Conservation (phyloP, 2,797 vertebrate genomes). For the Sparus aurata region DNA sequence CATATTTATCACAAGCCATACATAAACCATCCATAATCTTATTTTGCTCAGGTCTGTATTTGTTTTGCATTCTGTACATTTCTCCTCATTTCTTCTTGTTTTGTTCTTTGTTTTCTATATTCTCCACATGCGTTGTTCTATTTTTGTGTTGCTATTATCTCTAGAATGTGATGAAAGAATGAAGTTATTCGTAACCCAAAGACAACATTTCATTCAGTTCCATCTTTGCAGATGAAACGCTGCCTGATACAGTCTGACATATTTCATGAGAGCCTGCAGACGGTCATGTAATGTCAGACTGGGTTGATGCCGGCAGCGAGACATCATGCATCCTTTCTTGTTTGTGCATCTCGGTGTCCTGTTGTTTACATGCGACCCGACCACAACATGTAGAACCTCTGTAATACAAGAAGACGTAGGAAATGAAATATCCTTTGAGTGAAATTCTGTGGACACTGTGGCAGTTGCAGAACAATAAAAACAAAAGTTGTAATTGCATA, state of each 20-base stretch:
- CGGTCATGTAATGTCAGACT: constrained; percentile 17
- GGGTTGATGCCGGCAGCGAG: neutral
- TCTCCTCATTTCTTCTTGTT: neutral
- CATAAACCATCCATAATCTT: constrained; percentile 1
- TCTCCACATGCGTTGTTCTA: neutral
- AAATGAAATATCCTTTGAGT: constrained; percentile 7
- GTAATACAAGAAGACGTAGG: neutral
- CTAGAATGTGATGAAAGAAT: constrained; percentile 14
- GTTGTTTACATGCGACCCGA: constrained; percentile 11
- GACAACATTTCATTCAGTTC: constrained; percentile 24
- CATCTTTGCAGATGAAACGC: constrained; percentile 33
- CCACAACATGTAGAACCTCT: constrained; percentile 6
- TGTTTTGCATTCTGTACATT: constrained; percentile 10
- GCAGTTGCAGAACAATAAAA: constrained; percentile 12
- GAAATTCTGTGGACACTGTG: constrained; percentile 1
- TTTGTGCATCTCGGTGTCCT: constrained; percentile 13
- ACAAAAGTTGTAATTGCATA: neutral
- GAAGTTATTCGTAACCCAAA: constrained; percentile 1
- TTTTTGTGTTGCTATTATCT: constrained; percentile 15
- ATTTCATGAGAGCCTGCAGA: constrained; percentile 14
- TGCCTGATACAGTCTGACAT: constrained; percentile 15
- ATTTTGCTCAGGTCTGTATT: neutral
- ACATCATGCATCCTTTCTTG: constrained; percentile 22
- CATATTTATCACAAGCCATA: neutral
- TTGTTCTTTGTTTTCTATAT: constrained; percentile 5